Evolutionary conservation across 2,113 vertebrate genomes (phyloP).

Genomic region (Platycercus adscitus): DNA sequence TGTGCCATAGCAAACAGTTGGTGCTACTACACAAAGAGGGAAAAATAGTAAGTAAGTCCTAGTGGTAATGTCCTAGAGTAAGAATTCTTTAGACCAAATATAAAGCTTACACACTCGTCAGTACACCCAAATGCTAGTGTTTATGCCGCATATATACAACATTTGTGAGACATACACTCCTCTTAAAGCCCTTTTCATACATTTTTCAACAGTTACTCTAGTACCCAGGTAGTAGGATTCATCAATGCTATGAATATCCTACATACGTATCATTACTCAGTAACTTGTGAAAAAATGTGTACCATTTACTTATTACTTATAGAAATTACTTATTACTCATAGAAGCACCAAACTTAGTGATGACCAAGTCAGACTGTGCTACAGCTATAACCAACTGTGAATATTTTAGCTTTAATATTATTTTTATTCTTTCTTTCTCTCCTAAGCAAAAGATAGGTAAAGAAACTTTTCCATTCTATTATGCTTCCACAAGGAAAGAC

Average conservation of each 20-base stretch:
- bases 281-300: background rate
- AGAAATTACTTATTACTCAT: background rate
- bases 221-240: background rate
- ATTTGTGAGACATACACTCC: background rate
- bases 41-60: constrained; percentile 2
- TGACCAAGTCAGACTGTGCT: background rate
- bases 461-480: background rate
- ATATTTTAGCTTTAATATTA: background rate
- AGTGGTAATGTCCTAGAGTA: background rate
- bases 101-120: background rate
- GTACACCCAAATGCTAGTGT: background rate
- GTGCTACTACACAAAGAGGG: background rate
- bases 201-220: background rate
- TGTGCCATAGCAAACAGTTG: background rate
- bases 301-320: background rate
- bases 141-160: background rate
- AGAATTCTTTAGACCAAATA: background rate
- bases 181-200: background rate
- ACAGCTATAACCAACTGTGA: background rate
- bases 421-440: background rate
- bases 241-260: background rate
- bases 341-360: background rate
- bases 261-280: background rate
- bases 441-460: background rate
- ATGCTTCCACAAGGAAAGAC: background rate